phyloP scores from a whole-genome alignment of 2,113 vertebrate species.

The Nycticorax nycticorax region DNA sequence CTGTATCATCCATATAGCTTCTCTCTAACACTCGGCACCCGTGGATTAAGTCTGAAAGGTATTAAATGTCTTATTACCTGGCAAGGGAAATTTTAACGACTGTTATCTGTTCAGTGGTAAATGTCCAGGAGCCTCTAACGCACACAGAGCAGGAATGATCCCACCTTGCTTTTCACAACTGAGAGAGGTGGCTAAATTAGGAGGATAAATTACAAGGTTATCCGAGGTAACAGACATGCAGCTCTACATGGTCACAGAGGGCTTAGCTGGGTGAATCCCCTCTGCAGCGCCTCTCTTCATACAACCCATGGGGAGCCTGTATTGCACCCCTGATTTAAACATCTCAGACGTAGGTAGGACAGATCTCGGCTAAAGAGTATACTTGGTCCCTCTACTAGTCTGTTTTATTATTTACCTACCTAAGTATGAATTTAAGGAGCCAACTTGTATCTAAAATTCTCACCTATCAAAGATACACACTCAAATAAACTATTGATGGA shows the following conservation, averaged over 20 bases:
- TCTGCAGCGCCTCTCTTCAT: background rate
- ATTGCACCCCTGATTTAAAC: background rate
- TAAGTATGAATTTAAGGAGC: background rate
- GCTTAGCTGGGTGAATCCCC: background rate
- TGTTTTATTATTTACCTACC: background rate
- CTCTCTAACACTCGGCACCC: background rate
- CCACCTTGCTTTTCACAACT: background rate
- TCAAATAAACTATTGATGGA: background rate
- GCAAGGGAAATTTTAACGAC: background rate
- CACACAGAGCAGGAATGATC: background rate
- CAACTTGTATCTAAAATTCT: background rate
- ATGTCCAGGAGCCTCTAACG: background rate
- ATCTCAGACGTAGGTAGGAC: background rate
- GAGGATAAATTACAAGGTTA: background rate
- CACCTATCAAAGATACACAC: background rate
- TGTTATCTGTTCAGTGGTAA: background rate
- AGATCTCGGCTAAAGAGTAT: background rate
- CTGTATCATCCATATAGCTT: accelerated
- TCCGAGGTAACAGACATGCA: background rate
- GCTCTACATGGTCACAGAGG: background rate
- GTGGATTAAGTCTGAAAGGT: background rate
- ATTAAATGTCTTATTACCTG: background rate
- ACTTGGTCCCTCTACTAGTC: background rate
- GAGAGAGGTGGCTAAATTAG: background rate
- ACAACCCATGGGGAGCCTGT: accelerated